These are phyloP conservation scores for Actinostola sp. DNA, from an alignment of 92 coral and sea anemone genomes.

Conservation along the genomic window DNA sequence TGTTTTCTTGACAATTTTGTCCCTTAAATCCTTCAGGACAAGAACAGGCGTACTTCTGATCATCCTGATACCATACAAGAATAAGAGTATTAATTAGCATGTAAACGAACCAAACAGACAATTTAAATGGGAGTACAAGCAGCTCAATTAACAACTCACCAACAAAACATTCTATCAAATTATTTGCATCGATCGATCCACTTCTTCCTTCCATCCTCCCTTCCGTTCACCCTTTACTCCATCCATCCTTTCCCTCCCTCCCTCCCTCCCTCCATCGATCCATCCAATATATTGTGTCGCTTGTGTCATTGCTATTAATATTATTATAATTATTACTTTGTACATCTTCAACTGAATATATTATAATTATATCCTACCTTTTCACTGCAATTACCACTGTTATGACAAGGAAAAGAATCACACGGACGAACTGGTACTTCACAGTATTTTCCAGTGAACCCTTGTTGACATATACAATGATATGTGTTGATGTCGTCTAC, in stretches of 20 bases:
- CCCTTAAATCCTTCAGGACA: conserved; percentile 51
- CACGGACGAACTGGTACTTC: conserved; percentile 34
- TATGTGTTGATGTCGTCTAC: conserved; percentile 36
- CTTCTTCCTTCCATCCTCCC: too few species aligned
- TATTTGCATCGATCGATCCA: too few species aligned
- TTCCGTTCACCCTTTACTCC: too few species aligned
- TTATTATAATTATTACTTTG: neutral
- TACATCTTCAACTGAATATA: neutral
- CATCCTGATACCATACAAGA: conserved; percentile 17
- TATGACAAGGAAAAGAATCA: conserved; percentile 46
- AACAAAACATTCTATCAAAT: too few species aligned
- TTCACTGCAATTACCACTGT: conserved; percentile 42
- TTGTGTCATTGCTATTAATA: too few species aligned
- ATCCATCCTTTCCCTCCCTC: too few species aligned
- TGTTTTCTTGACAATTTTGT: conserved; percentile 40
- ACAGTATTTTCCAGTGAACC: conserved; percentile 35
- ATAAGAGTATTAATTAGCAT: too few species aligned
- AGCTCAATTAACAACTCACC: too few species aligned
- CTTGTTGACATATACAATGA: conserved; percentile 26
- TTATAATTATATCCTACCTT: conserved; percentile 12
- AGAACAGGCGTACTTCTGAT: conserved; percentile 25
- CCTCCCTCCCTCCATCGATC: too few species aligned
- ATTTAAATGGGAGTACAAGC: too few species aligned
- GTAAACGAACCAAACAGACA: too few species aligned
- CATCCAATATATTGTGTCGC: too few species aligned